Conservation (phyloP, 2,888 invertebrate genomes). For the Hemicrepidius hirtus region DNA sequence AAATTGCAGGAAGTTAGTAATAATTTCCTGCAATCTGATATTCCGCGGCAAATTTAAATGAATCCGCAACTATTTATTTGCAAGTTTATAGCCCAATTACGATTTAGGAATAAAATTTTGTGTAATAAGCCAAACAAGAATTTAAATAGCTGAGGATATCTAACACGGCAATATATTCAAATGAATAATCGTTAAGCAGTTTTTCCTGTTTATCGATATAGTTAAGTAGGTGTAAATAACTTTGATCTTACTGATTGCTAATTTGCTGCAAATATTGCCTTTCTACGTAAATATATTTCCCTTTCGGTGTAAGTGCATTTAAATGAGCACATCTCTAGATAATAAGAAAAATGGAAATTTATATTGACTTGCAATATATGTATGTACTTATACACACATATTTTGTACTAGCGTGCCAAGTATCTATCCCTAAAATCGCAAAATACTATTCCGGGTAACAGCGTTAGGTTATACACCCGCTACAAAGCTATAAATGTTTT, state of each 20-base stretch:
- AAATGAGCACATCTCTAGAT: constrained; percentile 48
- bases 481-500: constrained; percentile 34
- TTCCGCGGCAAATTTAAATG: constrained; percentile 19
- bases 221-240: too few relatives aligned
- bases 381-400: constrained; percentile 43
- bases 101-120: constrained; percentile 11
- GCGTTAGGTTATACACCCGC: constrained; percentile 37
- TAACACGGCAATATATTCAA: background rate
- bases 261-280: background rate
- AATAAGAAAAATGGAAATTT: constrained; percentile 47
- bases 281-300: constrained; percentile 10
- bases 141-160: background rate
- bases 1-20: constrained; percentile 21
- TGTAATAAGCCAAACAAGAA: background rate
- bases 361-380: constrained; percentile 32
- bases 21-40: constrained; percentile 13
- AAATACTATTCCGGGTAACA: constrained; percentile 29
- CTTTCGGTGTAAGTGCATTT: constrained; percentile 37
- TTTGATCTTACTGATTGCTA: background rate
- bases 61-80: constrained; percentile 1
- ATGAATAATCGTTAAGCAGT: too few relatives aligned
- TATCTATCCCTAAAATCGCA: constrained; percentile 44
- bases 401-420: constrained; percentile 39
- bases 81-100: constrained; percentile 25
- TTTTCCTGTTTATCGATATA: too few relatives aligned